Evolutionary conservation across 2,113 vertebrate genomes (phyloP).

Genomic region (Lampris megalopsis): DNA sequence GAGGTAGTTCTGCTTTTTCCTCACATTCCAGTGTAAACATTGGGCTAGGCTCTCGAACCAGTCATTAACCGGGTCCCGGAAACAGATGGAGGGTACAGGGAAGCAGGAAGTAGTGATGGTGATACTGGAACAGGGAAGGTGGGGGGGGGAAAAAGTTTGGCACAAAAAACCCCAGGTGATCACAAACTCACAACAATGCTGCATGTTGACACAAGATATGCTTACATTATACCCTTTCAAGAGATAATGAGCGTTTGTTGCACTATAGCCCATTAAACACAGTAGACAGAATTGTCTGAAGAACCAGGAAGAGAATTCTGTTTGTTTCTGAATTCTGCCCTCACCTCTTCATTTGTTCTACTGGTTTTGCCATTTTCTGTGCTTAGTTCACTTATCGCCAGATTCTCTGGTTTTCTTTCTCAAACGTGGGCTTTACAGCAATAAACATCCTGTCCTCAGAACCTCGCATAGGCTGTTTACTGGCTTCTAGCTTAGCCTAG

Average conservation of each 20-base stretch:
- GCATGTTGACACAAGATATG: constrained; percentile 12
- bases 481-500: too few relatives aligned
- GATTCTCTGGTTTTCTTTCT: too few relatives aligned
- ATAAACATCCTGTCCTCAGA: too few relatives aligned
- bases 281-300: not conserved
- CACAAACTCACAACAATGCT: constrained; percentile 12
- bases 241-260: constrained; percentile 9
- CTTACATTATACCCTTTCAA: constrained; percentile 21
- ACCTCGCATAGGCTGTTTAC: too few relatives aligned
- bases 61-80: constrained; percentile 86
- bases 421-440: too few relatives aligned
- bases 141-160: too few relatives aligned
- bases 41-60: constrained; percentile 87
- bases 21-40: constrained; percentile 88
- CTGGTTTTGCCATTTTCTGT: too few relatives aligned
- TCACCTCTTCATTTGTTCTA: too few relatives aligned
- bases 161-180: constrained; percentile 7
- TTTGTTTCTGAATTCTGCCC: not conserved
- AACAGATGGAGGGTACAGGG: constrained; percentile 86
- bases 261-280: not conserved
- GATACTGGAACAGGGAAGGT: constrained; percentile 68
- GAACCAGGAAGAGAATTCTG: constrained; percentile 30
- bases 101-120: constrained; percentile 87
- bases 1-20: constrained; percentile 85
- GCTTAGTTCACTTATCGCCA: too few relatives aligned